Evolutionary conservation across 2,113 vertebrate species (phyloP).

Genomic region (Vombatus ursinus): DNA sequence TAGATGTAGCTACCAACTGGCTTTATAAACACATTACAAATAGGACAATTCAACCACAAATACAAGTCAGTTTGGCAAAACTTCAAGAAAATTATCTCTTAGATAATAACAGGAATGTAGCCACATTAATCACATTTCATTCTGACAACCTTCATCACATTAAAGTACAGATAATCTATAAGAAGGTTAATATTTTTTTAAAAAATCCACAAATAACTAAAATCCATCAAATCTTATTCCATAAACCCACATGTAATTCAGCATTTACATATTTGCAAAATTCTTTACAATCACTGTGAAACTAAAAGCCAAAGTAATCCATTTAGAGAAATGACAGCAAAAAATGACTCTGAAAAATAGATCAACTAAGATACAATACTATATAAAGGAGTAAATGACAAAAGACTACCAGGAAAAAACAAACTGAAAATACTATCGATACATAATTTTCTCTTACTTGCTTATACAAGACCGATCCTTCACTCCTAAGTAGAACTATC

Average conservation of each 20-base stretch:
- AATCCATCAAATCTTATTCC: not conserved
- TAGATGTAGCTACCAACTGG: not conserved
- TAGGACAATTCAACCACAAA: not conserved
- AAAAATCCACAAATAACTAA: constrained; percentile 20
- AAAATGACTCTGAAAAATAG: not conserved
- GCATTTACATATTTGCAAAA: constrained; percentile 13
- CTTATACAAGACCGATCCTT: not conserved
- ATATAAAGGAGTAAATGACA: not conserved
- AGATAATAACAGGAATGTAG: constrained; percentile 15
- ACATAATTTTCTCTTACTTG: constrained; percentile 14
- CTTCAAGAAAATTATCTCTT: not conserved
- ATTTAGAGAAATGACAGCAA: not conserved
- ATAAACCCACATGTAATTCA: not conserved
- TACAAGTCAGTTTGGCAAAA: not conserved
- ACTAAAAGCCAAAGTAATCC: not conserved
- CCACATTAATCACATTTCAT: not conserved
- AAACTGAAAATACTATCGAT: not conserved
- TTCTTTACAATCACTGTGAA: not conserved
- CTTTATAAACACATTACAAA: constrained; percentile 13
- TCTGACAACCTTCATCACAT: not conserved
- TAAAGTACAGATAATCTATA: not conserved
- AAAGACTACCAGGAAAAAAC: not conserved
- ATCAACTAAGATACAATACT: not conserved
- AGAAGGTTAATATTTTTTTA: not conserved
- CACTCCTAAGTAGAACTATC: not conserved